Evolutionary conservation across 1,140 invertebrate genomes (phyloP), one percentile per base, ranked within the genome.

Genomic region (Platorchestia sp.): DNA sequence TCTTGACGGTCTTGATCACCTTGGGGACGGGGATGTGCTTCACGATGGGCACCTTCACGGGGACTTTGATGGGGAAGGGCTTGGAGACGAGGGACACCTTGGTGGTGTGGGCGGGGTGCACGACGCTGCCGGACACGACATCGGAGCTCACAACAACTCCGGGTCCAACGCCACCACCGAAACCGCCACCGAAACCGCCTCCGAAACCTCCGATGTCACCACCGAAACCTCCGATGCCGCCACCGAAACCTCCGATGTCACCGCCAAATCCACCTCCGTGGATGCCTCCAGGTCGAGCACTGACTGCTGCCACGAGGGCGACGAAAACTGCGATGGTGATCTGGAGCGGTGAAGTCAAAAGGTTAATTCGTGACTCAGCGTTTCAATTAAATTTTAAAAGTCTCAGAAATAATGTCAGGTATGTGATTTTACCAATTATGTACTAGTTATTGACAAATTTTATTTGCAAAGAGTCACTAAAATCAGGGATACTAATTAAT

Each of bases 1-100:
- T 93, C 91, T 93, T 93, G 44, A 93, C 91, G 91, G 91, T 93
- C 91, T 93, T 93, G 91, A 93, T 93, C 7, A 44, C 44, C 91
- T 93, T 93, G 45, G 91, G 91, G 91, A 93, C 91, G 5, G 91
- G 91, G 91, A 93, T 93, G 91, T 93, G 91, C 91, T 93, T 93
- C 43, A 93, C 91, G 45, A 93, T 93, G 91, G 91, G 91, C 41
- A 93, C 91, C 45, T 93, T 93, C 43, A 93, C 91, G 43, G 91
- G 91, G 91, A 93, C 40, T 47, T 93, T 93, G 14, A 93, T 44
- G 91, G 91, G 91, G 91, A 93, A 45, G 36, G 91, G 91, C 43
- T 93, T 45, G 91, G 91, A 93, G 41, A 45, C 45, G 91, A 93
- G 91, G 91, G 91, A 93, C 43, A 93, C 91, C 44, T 44, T 44